A percentile compares a stretch with the other conserved stretches of the same genome.
phyloP scores from a whole-genome alignment of 2,113 vertebrate species.

The Amphiprion percula region DNA sequence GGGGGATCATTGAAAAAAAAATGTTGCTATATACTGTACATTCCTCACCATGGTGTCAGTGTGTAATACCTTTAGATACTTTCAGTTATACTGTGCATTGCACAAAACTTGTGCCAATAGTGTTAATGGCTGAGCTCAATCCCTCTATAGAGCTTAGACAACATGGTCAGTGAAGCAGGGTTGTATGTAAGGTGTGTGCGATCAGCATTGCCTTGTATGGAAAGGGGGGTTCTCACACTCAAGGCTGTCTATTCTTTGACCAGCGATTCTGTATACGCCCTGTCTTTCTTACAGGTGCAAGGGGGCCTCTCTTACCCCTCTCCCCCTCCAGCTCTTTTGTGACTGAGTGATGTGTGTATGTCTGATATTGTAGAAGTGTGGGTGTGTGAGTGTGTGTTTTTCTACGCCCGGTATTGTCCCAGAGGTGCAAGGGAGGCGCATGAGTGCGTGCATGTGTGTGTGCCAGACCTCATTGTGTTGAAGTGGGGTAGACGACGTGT shows the following conservation, averaged over 20 bases:
- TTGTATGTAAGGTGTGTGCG: constrained; percentile 49
- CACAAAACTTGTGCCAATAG: constrained; percentile 25
- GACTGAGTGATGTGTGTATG: constrained; percentile 64
- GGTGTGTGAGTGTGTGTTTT: constrained; percentile 36
- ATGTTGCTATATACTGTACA: not conserved
- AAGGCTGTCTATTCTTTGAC: constrained; percentile 63
- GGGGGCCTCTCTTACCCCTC: constrained; percentile 46
- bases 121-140: constrained; percentile 29
- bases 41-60: not conserved
- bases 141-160: constrained; percentile 21
- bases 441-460: constrained; percentile 6
- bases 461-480: constrained; percentile 58
- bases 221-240: constrained; percentile 53
- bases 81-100: constrained; percentile 15
- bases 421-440: constrained; percentile 39
- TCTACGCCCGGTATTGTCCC: constrained; percentile 52
- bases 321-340: constrained; percentile 63
- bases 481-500: constrained; percentile 61
- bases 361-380: constrained; percentile 63
- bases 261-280: constrained; percentile 54
- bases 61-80: constrained; percentile 16
- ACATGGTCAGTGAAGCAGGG: constrained; percentile 40
- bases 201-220: constrained; percentile 44
- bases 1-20: not conserved
- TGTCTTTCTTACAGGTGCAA: constrained; percentile 69